Base-by-base conservation (phyloP, 1,140 invertebrate genomes). In the Pseudomyrmex cubaensis region DNA sequence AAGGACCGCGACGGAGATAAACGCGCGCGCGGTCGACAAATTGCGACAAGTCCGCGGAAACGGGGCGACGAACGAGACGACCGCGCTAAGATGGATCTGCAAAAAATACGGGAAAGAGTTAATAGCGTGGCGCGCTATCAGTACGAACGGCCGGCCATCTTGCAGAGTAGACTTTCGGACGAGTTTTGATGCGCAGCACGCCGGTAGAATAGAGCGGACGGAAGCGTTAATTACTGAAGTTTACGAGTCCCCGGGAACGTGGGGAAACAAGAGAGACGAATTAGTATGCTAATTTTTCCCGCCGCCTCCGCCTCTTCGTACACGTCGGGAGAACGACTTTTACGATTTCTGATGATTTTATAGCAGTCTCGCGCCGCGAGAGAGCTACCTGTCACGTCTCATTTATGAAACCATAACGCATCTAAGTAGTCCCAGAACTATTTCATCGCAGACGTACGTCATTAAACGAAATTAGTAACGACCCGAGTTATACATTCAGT, bases 261-360 rank as follows among this genome's bases (percentile, higher is more conserved):
- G 35, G 35, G 35, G 5, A 44, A 76, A 76, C 66, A 82, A 61
- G 63, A 72, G 82, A 85, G 35, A 78, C 87, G 87, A 91, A 92
- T 93, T 93, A 92, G 84, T 89, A 92, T 93, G 89, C 92, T 92
- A 93, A 93, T 93, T 92, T 89, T 92, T 67, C 76, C 46, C 20
- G 35, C 73, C 56, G 46, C 62, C 54, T 50, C 15, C 56, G 76
- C 73, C 62, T 72, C 22, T 63, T 85, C 76, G n/a, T 44, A 48
- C 57, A 76, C 72, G 83, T 72, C 72, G 48, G 44, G 5, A 35
- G 35, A 35, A 35, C 35, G 35, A 77, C 46, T 84, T 90, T 85
- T 85, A 89, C 85, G 76, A 76, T 82, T 73, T 57, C 62, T 76
- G 77, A 83, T 80, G 85, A 87, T 82, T 90, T 85, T 83, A 84